Base-by-base conservation (phyloP, 2,113 vertebrate species). In the Elachura formosa region DNA sequence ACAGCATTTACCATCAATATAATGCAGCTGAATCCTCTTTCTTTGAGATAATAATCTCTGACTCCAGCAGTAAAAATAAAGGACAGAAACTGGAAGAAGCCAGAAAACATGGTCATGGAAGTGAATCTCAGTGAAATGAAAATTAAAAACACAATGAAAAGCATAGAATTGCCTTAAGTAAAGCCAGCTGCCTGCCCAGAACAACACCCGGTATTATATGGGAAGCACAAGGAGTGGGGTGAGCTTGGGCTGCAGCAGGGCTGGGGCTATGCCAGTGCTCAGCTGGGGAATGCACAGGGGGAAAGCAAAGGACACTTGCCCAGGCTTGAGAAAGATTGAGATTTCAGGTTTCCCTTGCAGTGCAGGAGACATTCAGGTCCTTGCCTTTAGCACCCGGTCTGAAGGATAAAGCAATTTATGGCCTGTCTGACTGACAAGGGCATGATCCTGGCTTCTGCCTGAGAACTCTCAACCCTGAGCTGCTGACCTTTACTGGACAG, bases 41-140 rank as follows among this genome's bases (percentile, higher is more conserved):
- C 84, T 82, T 76, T 21, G 63, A 91, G 91, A 97, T 93, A 94
- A 96, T 91, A 0, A 96, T 96, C 96, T 94, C 89, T 91, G 89
- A 87, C 82, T 96, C 72, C 82, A 90, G 75, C 84, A 90, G 82
- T 48, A 85, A 95, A 94, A 95, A 90, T 86, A 80, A 85, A 87
- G 91, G 87, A 74, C 84, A 96, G 90, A 89, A 93, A 87, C 84
- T 83, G 84, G 62, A 87, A 76, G 81, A 58, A 95, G 91, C 38
- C 89, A 94, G 82, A 83, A 91, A 93, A 81, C 75, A 22, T 3
- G 3, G 84, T 43, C 2, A 8, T 95, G 87, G 93, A 91, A 95
- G 78, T 88, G 82, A 89, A 40, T 85, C 71, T 76, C 9, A 2
- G 62, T 41, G 78, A 95, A 94, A 95, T 40, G 38, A 87, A 88